These are phyloP conservation scores for Luperina testacea DNA, from an alignment of 2,888 invertebrate species.

Conservation along the genomic window DNA sequence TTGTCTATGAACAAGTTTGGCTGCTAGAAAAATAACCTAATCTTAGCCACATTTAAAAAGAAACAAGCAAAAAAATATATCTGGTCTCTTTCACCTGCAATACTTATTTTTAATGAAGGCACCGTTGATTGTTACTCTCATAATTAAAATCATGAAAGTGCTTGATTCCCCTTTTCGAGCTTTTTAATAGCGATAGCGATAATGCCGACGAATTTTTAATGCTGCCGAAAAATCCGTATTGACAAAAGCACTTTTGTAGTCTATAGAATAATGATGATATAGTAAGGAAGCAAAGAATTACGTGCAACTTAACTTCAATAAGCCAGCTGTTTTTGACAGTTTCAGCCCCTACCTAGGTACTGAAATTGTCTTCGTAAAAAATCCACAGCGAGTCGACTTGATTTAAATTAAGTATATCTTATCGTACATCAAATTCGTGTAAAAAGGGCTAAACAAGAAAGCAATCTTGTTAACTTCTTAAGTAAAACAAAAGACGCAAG, in stretches of 20 bases:
- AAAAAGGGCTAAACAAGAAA: not conserved
- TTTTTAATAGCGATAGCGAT: constrained; percentile 23
- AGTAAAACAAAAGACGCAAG: constrained; percentile 25
- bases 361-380: no score
- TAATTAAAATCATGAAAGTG: constrained; percentile 39
- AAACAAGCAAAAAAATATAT: not conserved
- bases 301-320: no score
- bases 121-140: constrained; percentile 16
- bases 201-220: constrained; percentile 6
- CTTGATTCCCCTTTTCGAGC: constrained; percentile 17
- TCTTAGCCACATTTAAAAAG: not conserved
- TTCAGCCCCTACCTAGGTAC: not conserved
- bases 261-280: not conserved
- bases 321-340: not conserved
- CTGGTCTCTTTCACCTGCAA: not conserved
- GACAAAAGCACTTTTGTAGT: not conserved
- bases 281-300: not conserved
- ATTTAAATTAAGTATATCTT: not conserved
- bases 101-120: constrained; percentile 32
- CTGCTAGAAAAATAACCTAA: not conserved
- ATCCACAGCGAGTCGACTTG: not conserved
- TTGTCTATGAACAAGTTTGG: not conserved
- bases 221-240: not conserved
- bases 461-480: constrained; percentile 7
- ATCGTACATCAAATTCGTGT: not conserved